These are phyloP conservation scores for Anguilla pacifica DNA, from an alignment of 2,797 vertebrate genomes.

Conservation along the genomic window DNA sequence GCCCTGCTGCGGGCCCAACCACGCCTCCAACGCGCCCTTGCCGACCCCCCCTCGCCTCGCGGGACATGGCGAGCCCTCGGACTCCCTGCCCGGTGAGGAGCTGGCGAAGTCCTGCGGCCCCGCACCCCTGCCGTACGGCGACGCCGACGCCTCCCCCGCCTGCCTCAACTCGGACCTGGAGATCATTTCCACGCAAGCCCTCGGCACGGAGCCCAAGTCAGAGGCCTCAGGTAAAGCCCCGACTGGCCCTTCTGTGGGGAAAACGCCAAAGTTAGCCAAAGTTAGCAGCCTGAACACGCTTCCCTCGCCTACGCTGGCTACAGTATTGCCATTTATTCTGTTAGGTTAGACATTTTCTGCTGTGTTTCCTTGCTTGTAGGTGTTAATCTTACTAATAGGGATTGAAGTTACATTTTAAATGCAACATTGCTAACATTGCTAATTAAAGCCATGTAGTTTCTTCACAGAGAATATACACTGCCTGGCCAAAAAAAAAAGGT, in stretches of 20 bases:
- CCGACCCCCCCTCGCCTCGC: conserved; percentile 73
- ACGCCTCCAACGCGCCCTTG: conserved; percentile 74
- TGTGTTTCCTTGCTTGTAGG: neutral
- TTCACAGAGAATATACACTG: too few relatives aligned
- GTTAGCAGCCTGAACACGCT: neutral
- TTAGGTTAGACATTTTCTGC: neutral
- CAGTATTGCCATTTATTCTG: neutral
- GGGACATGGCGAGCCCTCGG: conserved; percentile 72
- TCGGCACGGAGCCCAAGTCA: conserved; percentile 66
- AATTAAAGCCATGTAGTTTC: neutral
- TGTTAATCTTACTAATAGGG: neutral
- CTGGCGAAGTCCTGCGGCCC: conserved; percentile 59
- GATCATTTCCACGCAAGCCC: conserved; percentile 63
- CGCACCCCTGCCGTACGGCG: conserved; percentile 55
- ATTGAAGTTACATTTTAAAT: neutral
- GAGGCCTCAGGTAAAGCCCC: conserved; percentile 77
- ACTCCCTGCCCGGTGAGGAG: conserved; percentile 68
- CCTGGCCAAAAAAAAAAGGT: too few relatives aligned
- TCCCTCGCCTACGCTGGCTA: neutral
- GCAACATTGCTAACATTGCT: neutral
- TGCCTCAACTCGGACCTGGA: conserved; percentile 74
- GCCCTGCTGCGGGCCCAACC: conserved; percentile 62
- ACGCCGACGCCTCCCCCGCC: conserved; percentile 67
- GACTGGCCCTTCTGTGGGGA: neutral
- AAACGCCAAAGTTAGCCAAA: neutral